Conservation (phyloP, 1,140 invertebrate species). For the Drosophila serrata region DNA sequence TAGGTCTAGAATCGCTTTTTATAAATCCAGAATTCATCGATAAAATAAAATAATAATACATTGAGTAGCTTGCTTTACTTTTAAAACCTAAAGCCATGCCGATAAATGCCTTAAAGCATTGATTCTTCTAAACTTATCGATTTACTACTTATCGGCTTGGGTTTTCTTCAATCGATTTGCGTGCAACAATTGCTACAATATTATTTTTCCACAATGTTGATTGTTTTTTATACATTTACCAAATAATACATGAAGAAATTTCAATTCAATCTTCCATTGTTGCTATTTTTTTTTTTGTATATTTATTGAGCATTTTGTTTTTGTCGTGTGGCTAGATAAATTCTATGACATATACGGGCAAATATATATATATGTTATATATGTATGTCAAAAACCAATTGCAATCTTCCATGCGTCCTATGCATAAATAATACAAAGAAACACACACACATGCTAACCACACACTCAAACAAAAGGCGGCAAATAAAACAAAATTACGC, state of each 20-base stretch:
- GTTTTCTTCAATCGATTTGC: conserved; percentile 3
- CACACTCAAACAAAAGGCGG: conserved; percentile 41
- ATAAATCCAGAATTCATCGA: too few relatives aligned
- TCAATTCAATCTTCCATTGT: conserved; percentile 25
- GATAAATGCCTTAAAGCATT: not conserved
- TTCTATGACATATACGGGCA: conserved; percentile 12
- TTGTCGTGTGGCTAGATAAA: conserved; percentile 51
- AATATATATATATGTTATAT: too few relatives aligned
- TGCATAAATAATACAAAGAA: conserved; percentile 75
- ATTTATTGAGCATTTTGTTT: conserved; percentile 64
- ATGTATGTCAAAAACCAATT: conserved; percentile 71
- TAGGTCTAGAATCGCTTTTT: too few relatives aligned
- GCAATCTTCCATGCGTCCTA: conserved; percentile 79
- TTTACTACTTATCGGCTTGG: not conserved
- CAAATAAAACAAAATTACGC: conserved; percentile 70
- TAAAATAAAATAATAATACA: too few relatives aligned
- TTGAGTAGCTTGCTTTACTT: too few relatives aligned
- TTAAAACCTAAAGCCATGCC: too few relatives aligned
- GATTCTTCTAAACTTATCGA: not conserved
- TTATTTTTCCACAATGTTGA: not conserved
- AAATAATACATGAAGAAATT: not conserved
- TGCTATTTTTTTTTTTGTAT: conserved; percentile 43
- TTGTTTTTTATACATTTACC: conserved; percentile 8
- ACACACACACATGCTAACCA: not conserved
- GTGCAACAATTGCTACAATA: not conserved